These are phyloP conservation scores for Trilocha varians DNA, from an alignment of 2,888 invertebrate species.

Conservation along the genomic window DNA sequence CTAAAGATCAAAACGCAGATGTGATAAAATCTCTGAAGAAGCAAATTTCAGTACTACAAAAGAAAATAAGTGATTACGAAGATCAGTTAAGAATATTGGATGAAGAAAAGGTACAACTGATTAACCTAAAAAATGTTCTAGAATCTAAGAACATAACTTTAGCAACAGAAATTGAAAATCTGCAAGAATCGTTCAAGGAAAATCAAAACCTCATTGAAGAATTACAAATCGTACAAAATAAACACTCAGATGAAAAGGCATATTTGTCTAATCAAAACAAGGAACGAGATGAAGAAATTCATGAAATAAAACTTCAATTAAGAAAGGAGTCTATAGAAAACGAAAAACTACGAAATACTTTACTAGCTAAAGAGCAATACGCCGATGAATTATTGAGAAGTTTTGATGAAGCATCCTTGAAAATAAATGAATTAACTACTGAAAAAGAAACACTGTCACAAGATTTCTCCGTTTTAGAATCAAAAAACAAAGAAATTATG, in stretches of 20 bases:
- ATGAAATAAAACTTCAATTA: constrained; percentile 65
- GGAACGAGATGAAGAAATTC: constrained; percentile 71
- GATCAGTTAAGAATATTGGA: constrained; percentile 53
- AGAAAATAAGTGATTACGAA: constrained; percentile 51
- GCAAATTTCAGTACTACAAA: constrained; percentile 61
- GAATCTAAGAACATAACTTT: constrained; percentile 41
- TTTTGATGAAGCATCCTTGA: constrained; percentile 52
- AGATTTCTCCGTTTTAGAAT: constrained; percentile 57
- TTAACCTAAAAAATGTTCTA: constrained; percentile 38
- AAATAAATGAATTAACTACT: constrained; percentile 43
- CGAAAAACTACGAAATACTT: constrained; percentile 74
- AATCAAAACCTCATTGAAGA: constrained; percentile 60
- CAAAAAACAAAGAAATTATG: constrained; percentile 78
- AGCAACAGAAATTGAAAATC: constrained; percentile 47
- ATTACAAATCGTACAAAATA: constrained; percentile 58
- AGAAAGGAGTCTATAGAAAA: constrained; percentile 76
- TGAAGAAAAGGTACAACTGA: constrained; percentile 54
- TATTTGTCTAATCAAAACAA: constrained; percentile 59
- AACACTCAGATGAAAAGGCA: constrained; percentile 60
- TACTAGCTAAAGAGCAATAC: constrained; percentile 67
- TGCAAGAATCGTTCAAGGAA: constrained; percentile 56
- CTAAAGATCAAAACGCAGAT: constrained; percentile 64
- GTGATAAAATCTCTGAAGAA: constrained; percentile 68
- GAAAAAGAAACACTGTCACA: constrained; percentile 55
- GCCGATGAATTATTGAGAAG: constrained; percentile 59